Conservation (phyloP, 2,113 vertebrate species). For the Puntigrus tetrazona region DNA sequence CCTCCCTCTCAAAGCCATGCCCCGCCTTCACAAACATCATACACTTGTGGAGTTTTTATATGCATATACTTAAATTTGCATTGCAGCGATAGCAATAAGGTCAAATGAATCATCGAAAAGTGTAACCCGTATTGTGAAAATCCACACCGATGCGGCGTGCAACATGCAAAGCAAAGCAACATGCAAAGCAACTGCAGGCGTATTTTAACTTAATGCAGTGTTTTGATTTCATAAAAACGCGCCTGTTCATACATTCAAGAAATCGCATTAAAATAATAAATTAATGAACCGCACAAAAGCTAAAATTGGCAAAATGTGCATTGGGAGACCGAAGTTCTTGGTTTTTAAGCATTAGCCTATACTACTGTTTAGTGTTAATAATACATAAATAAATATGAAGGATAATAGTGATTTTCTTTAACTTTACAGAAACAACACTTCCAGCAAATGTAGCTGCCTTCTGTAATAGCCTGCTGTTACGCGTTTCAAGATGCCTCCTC, state of each 20-base stretch:
- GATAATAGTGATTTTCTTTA: background rate
- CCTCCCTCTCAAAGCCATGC: constrained; percentile 9
- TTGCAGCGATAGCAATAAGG: background rate
- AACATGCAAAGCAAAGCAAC: background rate
- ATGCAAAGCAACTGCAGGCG: background rate
- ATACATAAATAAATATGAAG: background rate
- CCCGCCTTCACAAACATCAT: constrained; percentile 13
- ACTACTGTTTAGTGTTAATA: too few relatives aligned
- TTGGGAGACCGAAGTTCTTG: background rate
- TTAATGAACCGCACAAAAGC: background rate
- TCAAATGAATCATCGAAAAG: background rate
- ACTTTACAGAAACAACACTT: background rate
- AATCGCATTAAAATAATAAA: background rate
- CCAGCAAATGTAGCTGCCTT: background rate
- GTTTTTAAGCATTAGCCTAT: background rate
- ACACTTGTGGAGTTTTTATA: background rate
- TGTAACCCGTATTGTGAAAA: background rate
- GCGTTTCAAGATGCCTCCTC: background rate
- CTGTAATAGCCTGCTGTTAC: background rate
- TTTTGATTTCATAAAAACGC: background rate
- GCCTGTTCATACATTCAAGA: background rate
- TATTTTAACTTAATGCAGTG: background rate
- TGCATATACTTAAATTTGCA: background rate
- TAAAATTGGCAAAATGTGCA: background rate
- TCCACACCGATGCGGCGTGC: background rate